These are phyloP conservation scores for Epizoanthus ramosus DNA, from an alignment of 92 coral and sea anemone species.

Conservation along the genomic window DNA sequence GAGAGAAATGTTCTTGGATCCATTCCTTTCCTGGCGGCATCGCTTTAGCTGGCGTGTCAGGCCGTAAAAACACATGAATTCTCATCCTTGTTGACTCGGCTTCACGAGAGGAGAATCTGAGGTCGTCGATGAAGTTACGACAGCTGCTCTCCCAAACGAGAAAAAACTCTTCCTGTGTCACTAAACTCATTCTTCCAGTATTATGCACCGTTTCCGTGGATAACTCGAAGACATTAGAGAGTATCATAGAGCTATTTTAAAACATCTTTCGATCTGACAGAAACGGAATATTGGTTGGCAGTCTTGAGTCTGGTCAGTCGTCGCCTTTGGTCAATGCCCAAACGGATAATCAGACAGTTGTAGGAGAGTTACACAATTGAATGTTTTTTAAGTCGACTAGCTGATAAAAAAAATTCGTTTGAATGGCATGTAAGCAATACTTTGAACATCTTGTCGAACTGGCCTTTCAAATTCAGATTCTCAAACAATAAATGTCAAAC, in stretches of 20 bases:
- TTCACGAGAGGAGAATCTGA: slow-evolving; percentile 62
- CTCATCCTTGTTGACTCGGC: slow-evolving; percentile 64
- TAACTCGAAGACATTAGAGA: neutral
- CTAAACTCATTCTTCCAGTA: neutral
- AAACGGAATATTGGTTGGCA: neutral
- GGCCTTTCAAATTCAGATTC: slow-evolving; percentile 15
- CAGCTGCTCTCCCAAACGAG: slow-evolving; percentile 98
- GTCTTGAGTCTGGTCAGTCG: neutral
- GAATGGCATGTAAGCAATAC: slow-evolving; percentile 3
- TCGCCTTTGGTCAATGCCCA: neutral
- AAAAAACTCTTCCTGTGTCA: slow-evolving; percentile 65
- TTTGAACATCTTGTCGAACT: neutral
- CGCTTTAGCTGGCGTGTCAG: slow-evolving; percentile 86
- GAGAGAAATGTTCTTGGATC: slow-evolving; percentile 72
- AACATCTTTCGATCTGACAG: neutral
- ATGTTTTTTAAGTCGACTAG: slow-evolving; percentile 29
- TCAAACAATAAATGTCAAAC: slow-evolving; percentile 23
- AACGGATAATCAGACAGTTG: slow-evolving; percentile 14
- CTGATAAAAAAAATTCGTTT: neutral
- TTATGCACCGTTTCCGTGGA: neutral
- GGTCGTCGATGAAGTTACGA: slow-evolving; percentile 85
- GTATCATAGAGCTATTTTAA: neutral
- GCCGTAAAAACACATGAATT: slow-evolving; percentile 83
- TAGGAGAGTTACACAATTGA: slow-evolving; percentile 7
- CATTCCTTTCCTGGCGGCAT: slow-evolving; percentile 76